A percentile compares a stretch with the other conserved stretches of the same genome.
These are phyloP conservation scores for Pelecanus crispus DNA, from an alignment of 2,113 vertebrate species.

Conservation along the genomic window DNA sequence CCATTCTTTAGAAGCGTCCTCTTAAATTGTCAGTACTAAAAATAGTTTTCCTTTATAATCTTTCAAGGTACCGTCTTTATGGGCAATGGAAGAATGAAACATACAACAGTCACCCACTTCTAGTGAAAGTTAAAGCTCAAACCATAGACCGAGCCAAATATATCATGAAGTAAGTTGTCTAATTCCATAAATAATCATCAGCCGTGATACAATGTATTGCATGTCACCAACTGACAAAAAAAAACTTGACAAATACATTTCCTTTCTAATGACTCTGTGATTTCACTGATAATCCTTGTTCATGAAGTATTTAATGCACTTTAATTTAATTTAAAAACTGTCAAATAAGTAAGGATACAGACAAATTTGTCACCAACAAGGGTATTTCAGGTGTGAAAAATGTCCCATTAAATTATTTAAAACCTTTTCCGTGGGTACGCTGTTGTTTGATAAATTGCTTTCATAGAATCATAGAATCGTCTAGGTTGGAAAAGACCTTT, in stretches of 20 bases:
- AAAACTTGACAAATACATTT: not conserved
- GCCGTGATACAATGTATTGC: not conserved
- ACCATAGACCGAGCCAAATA: constrained; percentile 93
- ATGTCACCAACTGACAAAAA: not conserved
- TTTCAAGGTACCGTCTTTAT: constrained; percentile 90
- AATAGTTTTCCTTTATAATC: not conserved
- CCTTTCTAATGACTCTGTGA: not conserved
- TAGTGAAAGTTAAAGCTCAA: constrained; percentile 98
- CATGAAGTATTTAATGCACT: not conserved
- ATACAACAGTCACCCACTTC: constrained; percentile 88
- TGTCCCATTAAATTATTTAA: not conserved
- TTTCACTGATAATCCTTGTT: not conserved
- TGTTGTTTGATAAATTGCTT: not conserved
- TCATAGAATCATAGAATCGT: too few species aligned
- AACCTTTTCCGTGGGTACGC: not conserved
- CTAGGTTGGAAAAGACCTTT: too few species aligned
- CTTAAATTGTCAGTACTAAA: not conserved
- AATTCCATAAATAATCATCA: not conserved
- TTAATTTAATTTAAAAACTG: not conserved
- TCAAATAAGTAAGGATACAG: not conserved
- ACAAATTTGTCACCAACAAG: not conserved
- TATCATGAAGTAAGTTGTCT: constrained; percentile 91
- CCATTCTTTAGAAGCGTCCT: not conserved
- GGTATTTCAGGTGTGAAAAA: not conserved
- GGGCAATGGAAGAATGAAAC: constrained; percentile 99